Base-by-base conservation (phyloP, 2,888 invertebrate species). In the Ophion obscuratus region DNA sequence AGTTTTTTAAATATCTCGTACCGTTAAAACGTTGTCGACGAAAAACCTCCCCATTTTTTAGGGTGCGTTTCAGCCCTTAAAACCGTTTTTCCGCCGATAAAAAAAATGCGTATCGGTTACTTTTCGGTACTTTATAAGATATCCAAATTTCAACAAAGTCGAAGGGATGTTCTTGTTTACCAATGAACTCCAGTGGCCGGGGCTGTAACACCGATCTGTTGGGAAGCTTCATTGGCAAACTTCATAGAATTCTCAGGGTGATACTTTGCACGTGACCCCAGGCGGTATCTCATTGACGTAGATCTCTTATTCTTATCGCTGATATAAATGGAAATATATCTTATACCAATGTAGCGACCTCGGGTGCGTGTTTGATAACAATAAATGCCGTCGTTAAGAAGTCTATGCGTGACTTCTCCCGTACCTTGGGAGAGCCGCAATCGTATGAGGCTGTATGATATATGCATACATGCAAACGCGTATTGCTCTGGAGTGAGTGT, bases 361-460 rank as follows among this genome's bases (percentile, higher is more conserved):
- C 53, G 68, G 53, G 74, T 74, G 73, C 74, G 74, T 67, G 84
- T 81, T 78, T 57, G 81, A 85, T 85, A 85, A 78, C 77, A 64
- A 78, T 78, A 81, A 74, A 74, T 67, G 66, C 76, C 67, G 78
- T 67, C 53, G 59, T 67, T 66, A 57, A 77, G 73, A 74, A 81
- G 40, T 40, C 40, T 40, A 40, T 40, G 40, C 40, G 40, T 40
- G 40, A 40, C 40, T 40, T 40, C 40, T 40, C 40, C 9, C 40
- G 40, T 9, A 40, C 9, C 7, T 9, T 40, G 40, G n/a, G 67
- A 61, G 24, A 62, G 68, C 24, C 44, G 27, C 61, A 36, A 24
- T 17, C n/a, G 31, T n/a, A 73, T 27, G 40, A 40, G 40, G 7
- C 40, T 61, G 14, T 74, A 62, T 40, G 24, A 61, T 79, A 5